Base-by-base conservation (phyloP, 2,797 vertebrate species). In the Sebastes iracundus region DNA sequence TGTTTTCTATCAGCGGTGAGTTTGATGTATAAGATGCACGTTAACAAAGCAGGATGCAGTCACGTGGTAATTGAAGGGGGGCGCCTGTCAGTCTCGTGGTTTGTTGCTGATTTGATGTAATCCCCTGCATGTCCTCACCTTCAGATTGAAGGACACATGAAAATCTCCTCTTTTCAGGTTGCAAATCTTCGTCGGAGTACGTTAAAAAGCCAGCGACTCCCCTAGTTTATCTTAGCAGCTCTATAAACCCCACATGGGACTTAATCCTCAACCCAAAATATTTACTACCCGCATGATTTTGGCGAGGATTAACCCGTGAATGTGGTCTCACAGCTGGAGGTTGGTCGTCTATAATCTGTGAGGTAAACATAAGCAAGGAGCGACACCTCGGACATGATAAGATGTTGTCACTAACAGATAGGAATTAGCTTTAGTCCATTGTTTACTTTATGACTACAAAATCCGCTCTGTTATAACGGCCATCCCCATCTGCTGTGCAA, bases 1-100 rank as follows among this genome's bases (percentile, higher is more conserved):
- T 97, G 82, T 98, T 98, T 76, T 95, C 96, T 10, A 96, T 96
- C 74, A 95, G 93, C 0, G 96, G 96, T 96, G 81, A 95, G 94
- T 77, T 9, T 7, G 42, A 27, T 35, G 11, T 27, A 74, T 27
- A 64, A 7, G 49, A 49, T 52, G 49, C 22, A 12, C 9, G 23
- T 10, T 56, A 33, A 71, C 5, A 59, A 32, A 53, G 25, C 0
- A 20, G 18, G 20, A 30, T 20, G 27, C 25, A 42, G 20, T 22
- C 49, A 49, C 27, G n/a, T 77, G 67, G 42, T 61, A 49, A 5
- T 68, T 38, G 35, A 23, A 28, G 11, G 42, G n/a, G 27, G 61
- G 60, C 53, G 18, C 77, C 81, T 56, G 64, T 53, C 20, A 22
- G 76, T 89, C 72, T 62, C 59, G n/a, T 72, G 80, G 66, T 82